phyloP scores from a whole-genome alignment of 1,140 invertebrate species.

The Drosophila sproati region DNA sequence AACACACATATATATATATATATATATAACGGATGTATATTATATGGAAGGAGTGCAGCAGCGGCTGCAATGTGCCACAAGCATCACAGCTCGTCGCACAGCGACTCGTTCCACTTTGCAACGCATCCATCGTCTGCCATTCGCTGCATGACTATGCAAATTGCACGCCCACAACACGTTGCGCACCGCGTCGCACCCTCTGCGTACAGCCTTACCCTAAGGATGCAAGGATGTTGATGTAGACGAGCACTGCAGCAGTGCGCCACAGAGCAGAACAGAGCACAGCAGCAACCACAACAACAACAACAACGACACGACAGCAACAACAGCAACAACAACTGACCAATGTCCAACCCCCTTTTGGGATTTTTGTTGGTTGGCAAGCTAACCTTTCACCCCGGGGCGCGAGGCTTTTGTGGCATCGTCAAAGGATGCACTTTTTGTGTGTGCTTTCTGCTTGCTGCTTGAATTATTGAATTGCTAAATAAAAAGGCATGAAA shows the following conservation, averaged over 20 bases:
- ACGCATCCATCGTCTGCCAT: not conserved
- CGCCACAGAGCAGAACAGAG: no score
- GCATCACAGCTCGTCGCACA: not conserved
- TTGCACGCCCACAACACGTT: constrained; percentile 23
- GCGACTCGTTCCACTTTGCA: no score
- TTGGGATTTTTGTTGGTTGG: not conserved
- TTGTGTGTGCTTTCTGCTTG: constrained; percentile 31
- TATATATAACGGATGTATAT: not conserved
- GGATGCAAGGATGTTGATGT: not conserved
- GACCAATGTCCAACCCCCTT: constrained; percentile 42
- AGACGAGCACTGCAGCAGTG: not conserved
- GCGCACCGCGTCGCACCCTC: not conserved
- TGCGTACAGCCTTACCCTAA: not conserved
- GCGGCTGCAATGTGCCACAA: not conserved
- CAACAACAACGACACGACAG: no score
- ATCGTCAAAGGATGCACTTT: constrained; percentile 61
- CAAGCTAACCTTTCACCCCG: constrained; percentile 53
- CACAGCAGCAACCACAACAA: no score
- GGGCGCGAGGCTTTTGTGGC: constrained; percentile 8
- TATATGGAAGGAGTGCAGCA: not conserved
- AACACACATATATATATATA: not conserved
- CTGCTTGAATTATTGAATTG: constrained; percentile 45
- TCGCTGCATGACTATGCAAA: constrained; percentile 29
- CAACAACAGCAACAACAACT: not conserved
- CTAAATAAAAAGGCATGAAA: constrained; percentile 60